A percentile compares a stretch with the other conserved stretches of the same genome.
Evolutionary conservation across 1,140 invertebrate genomes (phyloP).

Genomic region (Bombus fervidus): DNA sequence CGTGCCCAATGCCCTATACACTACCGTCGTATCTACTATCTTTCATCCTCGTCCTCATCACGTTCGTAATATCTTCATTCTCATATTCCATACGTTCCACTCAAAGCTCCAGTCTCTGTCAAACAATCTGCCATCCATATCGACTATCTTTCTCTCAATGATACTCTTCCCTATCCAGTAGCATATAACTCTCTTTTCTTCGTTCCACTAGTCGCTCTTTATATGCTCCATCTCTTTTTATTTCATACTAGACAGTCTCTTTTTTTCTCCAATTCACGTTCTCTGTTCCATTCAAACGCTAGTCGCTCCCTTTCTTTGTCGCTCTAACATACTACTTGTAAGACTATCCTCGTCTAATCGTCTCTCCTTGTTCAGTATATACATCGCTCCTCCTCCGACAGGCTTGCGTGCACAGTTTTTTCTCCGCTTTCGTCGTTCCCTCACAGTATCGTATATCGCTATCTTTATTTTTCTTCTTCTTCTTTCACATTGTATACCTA

Average conservation of each 20-base stretch:
- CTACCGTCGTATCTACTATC: not conserved
- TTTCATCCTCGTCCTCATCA: not conserved
- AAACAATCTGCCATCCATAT: not conserved
- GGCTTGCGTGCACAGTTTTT: constrained; percentile 32
- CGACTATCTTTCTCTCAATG: not conserved
- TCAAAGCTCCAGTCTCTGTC: not conserved
- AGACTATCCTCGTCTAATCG: not conserved
- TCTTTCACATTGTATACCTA: not conserved
- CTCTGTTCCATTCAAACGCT: constrained; percentile 14
- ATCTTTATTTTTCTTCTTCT: not conserved
- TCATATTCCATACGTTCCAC: not conserved
- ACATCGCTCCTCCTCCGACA: constrained; percentile 9
- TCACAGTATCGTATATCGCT: constrained; percentile 16
- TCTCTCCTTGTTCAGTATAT: not conserved
- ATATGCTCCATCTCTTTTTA: not conserved
- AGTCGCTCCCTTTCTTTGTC: not conserved
- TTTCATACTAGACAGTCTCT: not conserved
- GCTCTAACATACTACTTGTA: not conserved
- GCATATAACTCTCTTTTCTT: not conserved
- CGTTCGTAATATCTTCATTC: not conserved
- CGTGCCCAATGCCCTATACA: too few relatives aligned
- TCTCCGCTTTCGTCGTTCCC: constrained; percentile 2
- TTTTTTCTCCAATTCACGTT: not conserved
- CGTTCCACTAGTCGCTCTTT: too few relatives aligned
- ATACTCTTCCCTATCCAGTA: not conserved